phyloP scores from a whole-genome alignment of 1,140 invertebrate species.

The Ooceraea biroi region DNA sequence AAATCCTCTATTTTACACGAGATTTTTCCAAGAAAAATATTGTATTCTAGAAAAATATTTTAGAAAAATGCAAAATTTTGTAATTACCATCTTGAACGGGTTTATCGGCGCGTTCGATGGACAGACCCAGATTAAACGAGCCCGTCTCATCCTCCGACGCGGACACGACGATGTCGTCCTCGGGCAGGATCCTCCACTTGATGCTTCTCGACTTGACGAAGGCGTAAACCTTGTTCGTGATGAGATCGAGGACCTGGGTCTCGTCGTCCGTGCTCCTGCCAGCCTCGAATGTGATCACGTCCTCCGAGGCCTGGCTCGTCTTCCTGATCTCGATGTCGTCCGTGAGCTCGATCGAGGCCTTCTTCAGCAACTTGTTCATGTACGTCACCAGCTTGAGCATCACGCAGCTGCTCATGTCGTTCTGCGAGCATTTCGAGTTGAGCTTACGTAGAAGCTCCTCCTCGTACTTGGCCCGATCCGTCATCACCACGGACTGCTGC shows the following conservation, averaged over 20 bases:
- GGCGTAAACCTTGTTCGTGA: conserved; percentile 90
- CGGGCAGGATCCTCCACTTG: conserved; percentile 88
- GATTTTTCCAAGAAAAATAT: too few relatives aligned
- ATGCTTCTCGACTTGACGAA: conserved; percentile 90
- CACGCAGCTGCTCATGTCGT: conserved; percentile 92
- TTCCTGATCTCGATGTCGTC: conserved; percentile 92
- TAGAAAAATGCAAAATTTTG: background rate
- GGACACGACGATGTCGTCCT: conserved; percentile 91
- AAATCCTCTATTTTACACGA: too few relatives aligned
- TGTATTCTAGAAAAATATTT: background rate
- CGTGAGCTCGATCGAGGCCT: conserved; percentile 90
- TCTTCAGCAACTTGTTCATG: conserved; percentile 93
- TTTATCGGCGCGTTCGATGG: conserved; percentile 88
- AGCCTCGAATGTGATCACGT: conserved; percentile 81
- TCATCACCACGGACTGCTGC: conserved; percentile 81
- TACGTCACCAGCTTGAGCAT: conserved; percentile 93
- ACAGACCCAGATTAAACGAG: conserved; percentile 90
- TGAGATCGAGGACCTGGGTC: conserved; percentile 89
- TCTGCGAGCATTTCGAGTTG: conserved; percentile 91
- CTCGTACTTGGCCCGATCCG: conserved; percentile 87
- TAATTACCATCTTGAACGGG: conserved; percentile 83
- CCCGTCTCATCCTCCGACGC: conserved; percentile 90
- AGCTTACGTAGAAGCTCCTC: conserved; percentile 91
- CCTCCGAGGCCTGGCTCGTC: conserved; percentile 87
- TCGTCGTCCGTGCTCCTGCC: conserved; percentile 87